phyloP scores from a whole-genome alignment of 2,888 invertebrate genomes.

The Ceratothoa steindachneri region DNA sequence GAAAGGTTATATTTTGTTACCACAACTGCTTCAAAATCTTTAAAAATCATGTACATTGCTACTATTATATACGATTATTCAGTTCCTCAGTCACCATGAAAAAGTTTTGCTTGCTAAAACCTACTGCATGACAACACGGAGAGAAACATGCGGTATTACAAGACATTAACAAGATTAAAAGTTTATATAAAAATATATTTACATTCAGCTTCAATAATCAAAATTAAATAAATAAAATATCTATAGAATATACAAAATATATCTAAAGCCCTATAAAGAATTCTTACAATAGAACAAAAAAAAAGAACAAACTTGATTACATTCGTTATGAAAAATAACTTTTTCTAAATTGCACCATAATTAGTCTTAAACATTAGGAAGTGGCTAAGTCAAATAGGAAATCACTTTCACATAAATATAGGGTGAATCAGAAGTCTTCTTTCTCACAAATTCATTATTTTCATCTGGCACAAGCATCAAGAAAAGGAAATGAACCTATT shows the following conservation, averaged over 20 bases:
- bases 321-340: neutral
- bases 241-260: neutral
- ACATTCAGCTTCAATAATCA: neutral
- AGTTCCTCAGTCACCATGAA: no score
- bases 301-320: neutral
- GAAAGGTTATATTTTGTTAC: no score
- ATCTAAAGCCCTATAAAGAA: neutral
- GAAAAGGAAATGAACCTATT: no score
- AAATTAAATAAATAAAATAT: neutral
- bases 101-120: no score
- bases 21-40: no score
- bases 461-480: no score
- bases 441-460: no score
- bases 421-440: no score
- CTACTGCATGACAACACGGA: neutral
- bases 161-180: neutral
- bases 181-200: neutral
- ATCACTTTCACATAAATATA: neutral
- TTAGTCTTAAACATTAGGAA: no score
- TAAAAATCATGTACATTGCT: no score
- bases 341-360: neutral
- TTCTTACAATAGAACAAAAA: neutral
- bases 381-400: no score
- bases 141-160: neutral
- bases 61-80: no score